These are phyloP conservation scores for Leptonema lineaticorne DNA, from an alignment of 1,140 invertebrate genomes.

Conservation along the genomic window DNA sequence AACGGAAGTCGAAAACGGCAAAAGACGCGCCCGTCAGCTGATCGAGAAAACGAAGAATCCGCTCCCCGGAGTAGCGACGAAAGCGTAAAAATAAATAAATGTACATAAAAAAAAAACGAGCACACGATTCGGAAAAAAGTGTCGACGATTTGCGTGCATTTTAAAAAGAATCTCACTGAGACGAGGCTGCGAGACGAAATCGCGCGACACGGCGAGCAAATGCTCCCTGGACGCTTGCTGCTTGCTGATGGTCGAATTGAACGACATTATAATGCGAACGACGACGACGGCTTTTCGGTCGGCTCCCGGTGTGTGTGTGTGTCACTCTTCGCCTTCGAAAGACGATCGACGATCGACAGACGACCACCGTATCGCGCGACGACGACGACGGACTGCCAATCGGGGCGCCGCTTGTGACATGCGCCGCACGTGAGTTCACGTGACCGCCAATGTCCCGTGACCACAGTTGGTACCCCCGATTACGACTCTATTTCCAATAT, in stretches of 20 bases:
- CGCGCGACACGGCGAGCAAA: conserved; percentile 87
- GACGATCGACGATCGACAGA: neutral
- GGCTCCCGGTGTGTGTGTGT: neutral
- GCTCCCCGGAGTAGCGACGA: too few species aligned
- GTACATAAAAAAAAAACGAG: too few species aligned
- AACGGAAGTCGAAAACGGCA: too few species aligned
- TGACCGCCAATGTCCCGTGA: neutral
- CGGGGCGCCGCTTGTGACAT: neutral
- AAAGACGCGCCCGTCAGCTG: too few species aligned
- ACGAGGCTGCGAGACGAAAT: conserved; percentile 97
- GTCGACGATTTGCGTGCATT: too few species aligned
- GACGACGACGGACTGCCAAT: neutral
- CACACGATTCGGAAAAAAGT: too few species aligned
- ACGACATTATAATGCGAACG: conserved; percentile 17
- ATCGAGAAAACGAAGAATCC: too few species aligned
- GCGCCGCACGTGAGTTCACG: conserved; percentile 17
- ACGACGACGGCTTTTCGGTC: neutral
- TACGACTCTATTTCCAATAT: neutral
- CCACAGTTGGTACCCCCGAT: too few species aligned
- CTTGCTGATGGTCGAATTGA: conserved; percentile 31
- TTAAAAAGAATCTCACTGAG: conserved; percentile 87
- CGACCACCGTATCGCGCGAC: neutral
- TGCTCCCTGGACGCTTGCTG: conserved; percentile 69
- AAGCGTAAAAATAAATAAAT: too few species aligned
- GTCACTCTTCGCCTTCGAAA: too few species aligned